Evolutionary conservation across 2,113 vertebrate genomes (phyloP).

Genomic region (Panthera tigris): DNA sequence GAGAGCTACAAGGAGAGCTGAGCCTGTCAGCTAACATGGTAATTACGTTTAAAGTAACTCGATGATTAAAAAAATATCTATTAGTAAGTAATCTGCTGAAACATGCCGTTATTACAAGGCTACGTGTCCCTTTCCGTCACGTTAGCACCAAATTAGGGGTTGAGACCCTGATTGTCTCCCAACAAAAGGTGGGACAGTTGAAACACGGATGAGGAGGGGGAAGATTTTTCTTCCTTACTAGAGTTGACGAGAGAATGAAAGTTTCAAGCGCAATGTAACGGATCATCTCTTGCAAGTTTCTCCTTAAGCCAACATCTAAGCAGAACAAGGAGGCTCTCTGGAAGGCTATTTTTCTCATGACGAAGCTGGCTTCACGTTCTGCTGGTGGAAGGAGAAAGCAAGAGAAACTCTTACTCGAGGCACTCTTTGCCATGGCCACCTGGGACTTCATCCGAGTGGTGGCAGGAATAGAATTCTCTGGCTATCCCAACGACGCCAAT

Average conservation of each 20-base stretch:
- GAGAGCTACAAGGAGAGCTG: not conserved
- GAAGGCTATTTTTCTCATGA: not conserved
- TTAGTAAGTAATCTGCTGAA: conserved; percentile 52
- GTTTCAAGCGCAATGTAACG: not conserved
- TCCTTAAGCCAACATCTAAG: not conserved
- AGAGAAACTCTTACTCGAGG: conserved; percentile 35
- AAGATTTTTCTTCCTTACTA: not conserved
- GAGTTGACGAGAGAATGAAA: conserved; percentile 7
- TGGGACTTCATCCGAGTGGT: not conserved
- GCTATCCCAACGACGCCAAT: not conserved
- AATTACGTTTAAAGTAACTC: conserved; percentile 73
- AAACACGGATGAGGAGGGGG: not conserved
- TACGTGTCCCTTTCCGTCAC: conserved; percentile 37
- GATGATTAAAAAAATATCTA: conserved; percentile 60
- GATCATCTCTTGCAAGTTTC: conserved; percentile 26
- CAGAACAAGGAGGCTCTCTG: not conserved
- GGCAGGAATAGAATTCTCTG: not conserved
- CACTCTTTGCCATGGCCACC: not conserved
- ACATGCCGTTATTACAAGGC: conserved; percentile 44
- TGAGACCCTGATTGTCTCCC: not conserved
- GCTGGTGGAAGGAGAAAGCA: not conserved
- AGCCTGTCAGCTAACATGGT: conserved; percentile 59
- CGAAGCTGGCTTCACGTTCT: not conserved
- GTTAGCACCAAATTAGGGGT: conserved; percentile 39
- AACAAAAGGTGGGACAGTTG: conserved; percentile 25